A percentile compares a stretch with the other conserved stretches of the same genome.
Conservation (phyloP, 1,140 invertebrate species). For the Macrotrachela quadricornifera region DNA sequence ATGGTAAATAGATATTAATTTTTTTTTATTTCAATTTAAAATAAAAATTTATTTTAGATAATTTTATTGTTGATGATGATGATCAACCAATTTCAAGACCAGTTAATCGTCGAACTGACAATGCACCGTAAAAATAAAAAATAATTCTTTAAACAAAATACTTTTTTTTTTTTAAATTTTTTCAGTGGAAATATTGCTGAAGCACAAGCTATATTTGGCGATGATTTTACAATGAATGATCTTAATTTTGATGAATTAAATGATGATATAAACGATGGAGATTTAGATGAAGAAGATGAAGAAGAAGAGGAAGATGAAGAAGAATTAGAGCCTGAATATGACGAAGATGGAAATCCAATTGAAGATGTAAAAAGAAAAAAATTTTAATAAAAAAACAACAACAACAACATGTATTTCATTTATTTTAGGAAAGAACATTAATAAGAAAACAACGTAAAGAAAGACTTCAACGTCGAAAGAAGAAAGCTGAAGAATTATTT, state of each 20-base stretch:
- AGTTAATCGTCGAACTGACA: no score
- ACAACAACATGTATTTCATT: background rate
- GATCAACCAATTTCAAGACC: no score
- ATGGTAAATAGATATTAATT: no score
- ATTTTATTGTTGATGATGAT: no score
- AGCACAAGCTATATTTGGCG: no score
- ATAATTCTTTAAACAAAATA: no score
- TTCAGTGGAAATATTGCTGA: no score
- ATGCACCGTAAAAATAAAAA: no score
- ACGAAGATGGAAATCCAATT: background rate
- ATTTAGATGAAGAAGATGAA: constrained; percentile 47
- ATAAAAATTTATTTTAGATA: no score
- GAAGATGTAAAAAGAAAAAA: background rate
- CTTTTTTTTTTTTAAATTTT: no score
- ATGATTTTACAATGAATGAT: no score
- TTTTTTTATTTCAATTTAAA: no score
- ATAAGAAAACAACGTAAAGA: background rate
- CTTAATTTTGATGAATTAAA: constrained; percentile 18
- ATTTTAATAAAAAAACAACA: background rate
- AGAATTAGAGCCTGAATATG: constrained; percentile 40
- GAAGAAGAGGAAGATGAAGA: constrained; percentile 53
- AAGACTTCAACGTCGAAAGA: background rate
- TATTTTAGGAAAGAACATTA: background rate
- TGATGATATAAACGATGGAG: constrained; percentile 33
- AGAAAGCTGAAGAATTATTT: constrained; percentile 41